Percentiles rank a stretch among this genome's conserved stretches.
Evolutionary conservation across 2,113 vertebrate species (phyloP).

Genomic region (Heterotis niloticus): DNA sequence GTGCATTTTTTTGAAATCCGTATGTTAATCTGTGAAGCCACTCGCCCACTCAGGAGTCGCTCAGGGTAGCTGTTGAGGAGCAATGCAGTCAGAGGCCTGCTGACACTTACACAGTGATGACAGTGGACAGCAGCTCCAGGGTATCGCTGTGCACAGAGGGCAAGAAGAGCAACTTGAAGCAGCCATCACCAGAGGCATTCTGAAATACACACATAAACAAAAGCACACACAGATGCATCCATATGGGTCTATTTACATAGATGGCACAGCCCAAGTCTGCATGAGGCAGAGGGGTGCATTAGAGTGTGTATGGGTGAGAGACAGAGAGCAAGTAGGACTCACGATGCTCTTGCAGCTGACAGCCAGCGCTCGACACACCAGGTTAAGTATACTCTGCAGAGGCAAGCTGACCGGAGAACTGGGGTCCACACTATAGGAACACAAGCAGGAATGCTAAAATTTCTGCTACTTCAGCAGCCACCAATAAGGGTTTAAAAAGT

Average conservation of each 20-base stretch:
- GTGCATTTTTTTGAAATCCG: not conserved
- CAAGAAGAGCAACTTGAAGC: conserved; percentile 71
- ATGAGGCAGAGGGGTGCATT: not conserved
- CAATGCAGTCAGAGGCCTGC: not conserved
- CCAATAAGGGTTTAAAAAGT: not conserved
- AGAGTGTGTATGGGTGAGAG: not conserved
- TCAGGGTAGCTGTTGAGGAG: not conserved
- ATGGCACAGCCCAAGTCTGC: not conserved
- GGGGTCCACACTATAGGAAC: conserved; percentile 68
- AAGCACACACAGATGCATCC: not conserved
- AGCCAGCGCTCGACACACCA: conserved; percentile 75
- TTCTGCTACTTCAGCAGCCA: not conserved
- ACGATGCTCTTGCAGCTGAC: conserved; percentile 75
- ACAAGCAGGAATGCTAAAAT: not conserved
- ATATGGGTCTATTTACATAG: not conserved
- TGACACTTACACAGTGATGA: conserved; percentile 75
- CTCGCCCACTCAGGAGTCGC: not conserved
- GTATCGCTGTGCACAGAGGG: conserved; percentile 71
- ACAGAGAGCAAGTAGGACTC: conserved; percentile 30
- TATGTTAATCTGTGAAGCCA: not conserved
- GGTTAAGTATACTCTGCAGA: conserved; percentile 72
- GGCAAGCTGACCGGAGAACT: conserved; percentile 74
- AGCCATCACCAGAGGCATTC: conserved; percentile 77
- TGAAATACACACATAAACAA: conserved; percentile 38
- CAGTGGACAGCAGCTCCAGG: conserved; percentile 71